Evolutionary conservation across 2,888 invertebrate genomes (phyloP), one percentile per base, ranked within the genome.

Genomic region (Synanthedon tipuliformis): DNA sequence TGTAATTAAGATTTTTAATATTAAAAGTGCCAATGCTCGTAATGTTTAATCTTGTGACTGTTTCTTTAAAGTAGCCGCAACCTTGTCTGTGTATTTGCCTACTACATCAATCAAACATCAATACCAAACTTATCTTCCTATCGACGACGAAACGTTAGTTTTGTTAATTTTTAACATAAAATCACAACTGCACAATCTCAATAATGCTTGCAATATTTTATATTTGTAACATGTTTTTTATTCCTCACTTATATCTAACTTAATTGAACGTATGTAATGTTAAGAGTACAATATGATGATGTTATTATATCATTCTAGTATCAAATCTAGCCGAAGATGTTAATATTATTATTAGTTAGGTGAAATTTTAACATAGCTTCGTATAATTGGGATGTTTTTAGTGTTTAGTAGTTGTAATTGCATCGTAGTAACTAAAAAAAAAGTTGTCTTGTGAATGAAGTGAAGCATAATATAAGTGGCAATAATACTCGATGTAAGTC

Each of bases 11-110:
- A 79, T 78, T 80, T 34, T 34, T 83, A 86, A 86, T 86, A 84
- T 83, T 87, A 82, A 87, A 87, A 88, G 88, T 88, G 88, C 88
- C 88, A 88, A 88, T 88, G 88, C 88, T 88, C 88, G 85, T 88
- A 85, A 83, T 88, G 75, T 34, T 87, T 84, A 86, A 83, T 81
- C 81, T 66, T 79, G 73, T 83, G 83, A 85, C 84, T 88, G 86
- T 88, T 86, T 83, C 83, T 84, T 76, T 78, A 73, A 66, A 67
- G 70, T 80, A 74, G 75, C 61, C 59, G 59, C 65, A 59, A 61
- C 58, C 60, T 63, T 63, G 62, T 71, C 69, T 59, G 59, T 65
- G 58, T 61, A 58, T 60, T 63, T 63, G 62, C 71, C 69, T 61
- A 75, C 71, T 76, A 49, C 16, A 12, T 75, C 78, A 34, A 12